Evolutionary conservation across 2,888 invertebrate genomes (phyloP), one percentile per base, ranked within the genome.

Genomic region (Epistrophe eligans): DNA sequence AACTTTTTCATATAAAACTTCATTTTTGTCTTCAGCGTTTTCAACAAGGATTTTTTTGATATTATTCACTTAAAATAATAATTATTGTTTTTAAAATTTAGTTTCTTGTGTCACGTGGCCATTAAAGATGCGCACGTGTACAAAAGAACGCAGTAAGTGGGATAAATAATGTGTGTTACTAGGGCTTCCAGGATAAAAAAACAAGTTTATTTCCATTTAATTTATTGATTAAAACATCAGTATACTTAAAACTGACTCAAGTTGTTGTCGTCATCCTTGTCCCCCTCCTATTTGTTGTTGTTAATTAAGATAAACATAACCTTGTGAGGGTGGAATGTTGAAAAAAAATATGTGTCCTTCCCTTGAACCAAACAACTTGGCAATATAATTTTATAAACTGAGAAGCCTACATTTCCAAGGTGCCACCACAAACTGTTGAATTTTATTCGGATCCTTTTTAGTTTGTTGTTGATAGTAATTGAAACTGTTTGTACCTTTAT

Each of bases 61-160:
- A 32, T 4, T 4, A 32, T 32, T 4, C 24, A 32, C 9, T 35
- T 0, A 43, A 58, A 43, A 60, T 35, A 43, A 11, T 11, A 70
- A 64, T 24, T 58, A 2, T 43, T 83, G 19, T 64, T 70, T 40
- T 55, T 67, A 7, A 76, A 62, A 48, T 5, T 28, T n/a, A 8
- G 70, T 58, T 32, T 60, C n/a, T 45, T 52, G n/a, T 60, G 70
- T 79, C 81, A 85, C 85, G 85, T 85, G 85, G 70, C 28, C 9
- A 64, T 57, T 80, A 45, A 19, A 57, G 52, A 66, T 64, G 74
- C 81, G 81, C 77, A 81, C 80, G 77, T 84, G 80, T 79, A 48
- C 40, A 45, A 45, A 45, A 64, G 17, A 64, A 64, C 67, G 67
- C 67, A 67, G 35, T 67, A 50, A 50, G 67, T 50, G 50, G 50